Conservation (phyloP, 1,140 invertebrate genomes). For the Amphibalanus amphitrite region DNA sequence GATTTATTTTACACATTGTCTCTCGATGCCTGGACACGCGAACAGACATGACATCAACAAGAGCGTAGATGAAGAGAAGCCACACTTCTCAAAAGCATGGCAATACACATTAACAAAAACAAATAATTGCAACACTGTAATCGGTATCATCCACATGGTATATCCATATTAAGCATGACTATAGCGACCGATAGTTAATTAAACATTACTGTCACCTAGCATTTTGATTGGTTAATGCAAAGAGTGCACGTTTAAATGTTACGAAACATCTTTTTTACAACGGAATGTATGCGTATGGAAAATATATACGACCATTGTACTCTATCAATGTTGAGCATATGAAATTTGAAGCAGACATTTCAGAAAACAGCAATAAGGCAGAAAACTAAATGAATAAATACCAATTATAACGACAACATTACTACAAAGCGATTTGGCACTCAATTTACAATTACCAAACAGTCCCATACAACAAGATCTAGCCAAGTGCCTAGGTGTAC, state of each 20-base stretch:
- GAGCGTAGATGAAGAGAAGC: not conserved
- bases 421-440: not conserved
- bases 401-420: not conserved
- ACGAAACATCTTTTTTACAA: not conserved
- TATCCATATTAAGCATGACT: constrained; percentile 2
- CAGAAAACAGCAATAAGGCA: not conserved
- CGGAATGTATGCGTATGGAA: constrained; percentile 1
- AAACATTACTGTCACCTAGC: not conserved
- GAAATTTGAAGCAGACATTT: not conserved
- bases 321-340: constrained; percentile 2
- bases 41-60: constrained; percentile 1
- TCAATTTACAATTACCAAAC: not conserved
- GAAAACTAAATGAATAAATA: not conserved
- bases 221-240: constrained; percentile 1
- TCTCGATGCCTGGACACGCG: not conserved
- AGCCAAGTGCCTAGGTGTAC: too few relatives aligned
- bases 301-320: not conserved
- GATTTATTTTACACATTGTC: not conserved
- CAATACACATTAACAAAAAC: not conserved
- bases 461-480: too few relatives aligned
- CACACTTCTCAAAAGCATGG: not conserved
- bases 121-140: constrained; percentile 1
- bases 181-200: not conserved
- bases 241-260: not conserved
- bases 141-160: not conserved